A percentile compares a stretch with the other conserved stretches of the same genome.
Evolutionary conservation across 2,113 vertebrate genomes (phyloP).

Genomic region (Saccopteryx bilineata): DNA sequence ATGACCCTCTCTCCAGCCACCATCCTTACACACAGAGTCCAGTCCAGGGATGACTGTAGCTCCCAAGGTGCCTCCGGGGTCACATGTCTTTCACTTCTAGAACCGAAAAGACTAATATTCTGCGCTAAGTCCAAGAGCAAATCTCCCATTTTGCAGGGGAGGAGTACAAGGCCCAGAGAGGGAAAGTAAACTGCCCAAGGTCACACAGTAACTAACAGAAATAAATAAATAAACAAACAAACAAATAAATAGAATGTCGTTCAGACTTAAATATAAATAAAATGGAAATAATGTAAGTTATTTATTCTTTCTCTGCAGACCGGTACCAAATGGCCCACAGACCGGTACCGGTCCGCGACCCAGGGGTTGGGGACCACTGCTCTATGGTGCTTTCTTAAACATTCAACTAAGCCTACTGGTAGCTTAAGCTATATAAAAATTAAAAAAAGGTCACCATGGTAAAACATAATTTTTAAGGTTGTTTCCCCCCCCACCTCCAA

Average conservation of each 20-base stretch:
- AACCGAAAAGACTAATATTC: neutral
- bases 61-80: neutral
- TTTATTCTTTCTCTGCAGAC: no score
- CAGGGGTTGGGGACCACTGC: no score
- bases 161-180: neutral
- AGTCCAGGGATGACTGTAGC: neutral
- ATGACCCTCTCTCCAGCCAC: neutral
- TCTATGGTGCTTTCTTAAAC: neutral
- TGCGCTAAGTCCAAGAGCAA: neutral
- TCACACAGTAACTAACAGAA: constrained; percentile 30
- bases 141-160: neutral
- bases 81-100: neutral
- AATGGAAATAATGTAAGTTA: no score
- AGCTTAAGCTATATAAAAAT: neutral
- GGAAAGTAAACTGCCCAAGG: neutral
- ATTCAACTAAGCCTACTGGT: neutral
- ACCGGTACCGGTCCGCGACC: no score
- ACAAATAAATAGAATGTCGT: no score
- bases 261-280: no score
- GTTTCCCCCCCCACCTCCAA: neutral
- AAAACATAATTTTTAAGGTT: neutral
- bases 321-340: no score
- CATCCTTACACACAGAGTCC: neutral
- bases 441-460: neutral
- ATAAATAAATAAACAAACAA: no score